Conservation (phyloP, 1,140 invertebrate species). For the Drosophila pseudoananassae region DNA sequence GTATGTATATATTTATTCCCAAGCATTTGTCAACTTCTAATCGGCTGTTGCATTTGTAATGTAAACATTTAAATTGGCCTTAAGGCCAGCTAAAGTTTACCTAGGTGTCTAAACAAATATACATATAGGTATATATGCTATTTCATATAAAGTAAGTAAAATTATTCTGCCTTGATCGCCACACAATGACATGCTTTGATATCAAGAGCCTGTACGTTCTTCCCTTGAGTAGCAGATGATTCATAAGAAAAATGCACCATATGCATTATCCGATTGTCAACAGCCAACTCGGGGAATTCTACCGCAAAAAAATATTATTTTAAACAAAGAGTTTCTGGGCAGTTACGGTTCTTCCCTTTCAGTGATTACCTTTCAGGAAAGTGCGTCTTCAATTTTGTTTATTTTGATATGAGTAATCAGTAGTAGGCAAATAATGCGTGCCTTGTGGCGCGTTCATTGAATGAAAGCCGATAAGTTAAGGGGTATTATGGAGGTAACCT, state of each 20-base stretch:
- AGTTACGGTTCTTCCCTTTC: slow-evolving; percentile 29
- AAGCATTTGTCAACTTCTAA: neutral
- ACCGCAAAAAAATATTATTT: slow-evolving; percentile 8
- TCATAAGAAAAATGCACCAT: slow-evolving; percentile 12
- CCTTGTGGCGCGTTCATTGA: slow-evolving; percentile 4
- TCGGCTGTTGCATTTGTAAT: slow-evolving; percentile 29
- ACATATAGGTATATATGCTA: neutral
- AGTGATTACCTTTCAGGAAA: slow-evolving; percentile 34
- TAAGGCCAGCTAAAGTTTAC: slow-evolving; percentile 31
- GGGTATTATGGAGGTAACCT: neutral
- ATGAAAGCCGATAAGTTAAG: slow-evolving; percentile 15
- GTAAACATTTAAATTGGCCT: slow-evolving; percentile 23
- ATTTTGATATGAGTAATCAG: slow-evolving; percentile 32
- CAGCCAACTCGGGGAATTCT: slow-evolving; percentile 16
- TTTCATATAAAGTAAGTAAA: neutral
- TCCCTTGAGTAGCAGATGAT: slow-evolving; percentile 19
- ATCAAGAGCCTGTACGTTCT: slow-evolving; percentile 13
- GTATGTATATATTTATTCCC: too few species aligned
- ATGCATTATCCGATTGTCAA: slow-evolving; percentile 2
- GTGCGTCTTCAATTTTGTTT: slow-evolving; percentile 25
- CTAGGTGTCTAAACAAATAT: neutral
- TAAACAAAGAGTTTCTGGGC: slow-evolving; percentile 17
- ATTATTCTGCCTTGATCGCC: neutral
- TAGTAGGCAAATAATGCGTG: slow-evolving; percentile 33
- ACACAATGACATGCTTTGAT: slow-evolving; percentile 31